Base-by-base conservation (phyloP, 2,113 vertebrate genomes). In the Herpailurus yagouaroundi region DNA sequence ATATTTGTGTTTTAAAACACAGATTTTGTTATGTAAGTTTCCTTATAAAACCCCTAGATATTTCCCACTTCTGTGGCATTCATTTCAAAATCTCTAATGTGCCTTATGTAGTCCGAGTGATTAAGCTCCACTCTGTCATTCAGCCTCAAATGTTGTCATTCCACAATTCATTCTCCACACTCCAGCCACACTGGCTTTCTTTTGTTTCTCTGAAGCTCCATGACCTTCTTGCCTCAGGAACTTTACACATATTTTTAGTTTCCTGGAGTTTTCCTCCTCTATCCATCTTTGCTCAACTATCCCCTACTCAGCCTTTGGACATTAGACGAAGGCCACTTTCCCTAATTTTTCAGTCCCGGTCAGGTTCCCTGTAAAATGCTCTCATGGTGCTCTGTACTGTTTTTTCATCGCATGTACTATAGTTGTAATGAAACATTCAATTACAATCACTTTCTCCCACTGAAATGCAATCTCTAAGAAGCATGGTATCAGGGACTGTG, bases 51-150 rank as follows among this genome's bases (percentile, higher is more conserved):
- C 18, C 14, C 10, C 69, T 55, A 41, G 36, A 4, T 90, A 5
- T 68, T 86, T 89, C 77, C 13, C 6, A n/a, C 79, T 74, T 23
- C 69, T 18, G 12, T 45, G 11, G 50, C 2, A 66, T 36, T 7
- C 1, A 31, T 76, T 79, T 89, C 25, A 52, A 18, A 76, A 45
- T 63, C 12, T 7, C 33, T 38, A 8, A 9, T 12, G 0, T 27
- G 31, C 21, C 60, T n/a, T 25, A 13, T 1, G 5, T 23, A 66
- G n/a, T 9, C 64, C 21, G 6, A 83, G 36, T 27, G 57, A 45
- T 57, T 36, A 29, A 64, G 29, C 3, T 1, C 45, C 25, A 6
- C 6, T 8, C 25, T 3, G 0, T 33, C 36, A 0, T 38, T 64
- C 7, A 52, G 14, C 60, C 31, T 77, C 5, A 29, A 14, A 50